Percentiles rank a stretch among this genome's conserved stretches.
These are phyloP conservation scores for Harpagifer antarcticus DNA, from an alignment of 2,797 vertebrate genomes.

Conservation along the genomic window DNA sequence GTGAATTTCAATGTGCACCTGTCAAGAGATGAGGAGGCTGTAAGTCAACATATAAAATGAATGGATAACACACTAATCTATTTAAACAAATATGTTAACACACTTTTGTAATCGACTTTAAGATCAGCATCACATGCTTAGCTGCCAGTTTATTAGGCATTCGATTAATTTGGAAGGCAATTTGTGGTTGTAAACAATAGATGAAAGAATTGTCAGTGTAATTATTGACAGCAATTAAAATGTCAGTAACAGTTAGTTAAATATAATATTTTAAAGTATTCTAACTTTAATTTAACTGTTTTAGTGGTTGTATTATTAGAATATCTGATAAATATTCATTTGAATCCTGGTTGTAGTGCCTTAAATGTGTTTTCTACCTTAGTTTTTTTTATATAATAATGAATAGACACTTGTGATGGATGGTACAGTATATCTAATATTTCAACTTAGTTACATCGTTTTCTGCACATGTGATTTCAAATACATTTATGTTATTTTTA, in stretches of 20 bases:
- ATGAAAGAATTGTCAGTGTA: neutral
- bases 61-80: neutral
- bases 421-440: neutral
- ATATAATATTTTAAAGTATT: neutral
- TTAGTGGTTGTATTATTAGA: neutral
- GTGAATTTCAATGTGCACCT: slow-evolving; percentile 99
- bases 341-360: neutral
- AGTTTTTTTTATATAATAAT: neutral
- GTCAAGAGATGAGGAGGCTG: slow-evolving; percentile 52
- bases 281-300: neutral
- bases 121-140: neutral
- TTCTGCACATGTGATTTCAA: too few species aligned
- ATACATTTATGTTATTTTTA: too few species aligned
- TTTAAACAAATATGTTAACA: neutral
- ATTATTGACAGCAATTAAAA: neutral
- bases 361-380: neutral
- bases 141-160: neutral
- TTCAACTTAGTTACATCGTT: too few species aligned
- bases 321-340: neutral
- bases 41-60: slow-evolving; percentile 18
- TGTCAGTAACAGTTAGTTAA: neutral
- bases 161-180: neutral
- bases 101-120: neutral
- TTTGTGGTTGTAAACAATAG: neutral
- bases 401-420: neutral